Base-by-base conservation (phyloP, 2,888 invertebrate species). In the Pristionchus exspectatus region DNA sequence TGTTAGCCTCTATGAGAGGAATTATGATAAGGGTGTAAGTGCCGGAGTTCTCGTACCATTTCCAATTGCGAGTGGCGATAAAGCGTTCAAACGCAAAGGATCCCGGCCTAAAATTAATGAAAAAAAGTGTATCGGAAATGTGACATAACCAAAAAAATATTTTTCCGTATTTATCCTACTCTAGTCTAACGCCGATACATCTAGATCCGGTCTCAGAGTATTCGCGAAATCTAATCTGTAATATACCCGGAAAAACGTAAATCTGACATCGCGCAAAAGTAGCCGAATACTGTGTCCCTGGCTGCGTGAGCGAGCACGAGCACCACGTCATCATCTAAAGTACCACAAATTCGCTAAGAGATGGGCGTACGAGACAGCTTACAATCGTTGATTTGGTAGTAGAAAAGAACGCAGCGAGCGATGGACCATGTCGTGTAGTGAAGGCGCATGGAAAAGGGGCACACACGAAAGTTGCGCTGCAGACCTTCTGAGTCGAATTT, bases 301-400 rank as follows among this genome's bases (percentile, higher is more conserved):
- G n/a, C n/a, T n/a, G n/a, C n/a, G n/a, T n/a, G n/a, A n/a, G n/a
- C n/a, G n/a, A n/a, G n/a, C n/a, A n/a, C n/a, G n/a, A n/a, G n/a
- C n/a, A n/a, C n/a, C n/a, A n/a, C n/a, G n/a, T n/a, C n/a, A n/a
- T 54, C 54, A 54, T 54, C 54, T 54, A 14, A 54, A n/a, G n/a
- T n/a, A n/a, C n/a, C n/a, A n/a, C n/a, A n/a, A n/a, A n/a, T 44
- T 44, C 44, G 44, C 9, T 44, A 44, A 44, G 4, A 44, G 44
- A 72, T n/a, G n/a, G n/a, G 16, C 77, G 44, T 5, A 77, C 77
- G 77, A 4, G 44, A 24, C 33, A 77, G 50, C 10, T 7, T 2
- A n/a, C 30, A 14, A 14, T 77, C 44, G 77, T 77, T 77, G 38
- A 77, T 50, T 14, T 77, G 77, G n/a, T 77, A 77, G 77, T 77